A percentile compares a stretch with the other conserved stretches of the same genome.
phyloP scores from a whole-genome alignment of 1,140 invertebrate species.

The Nasonia giraulti region DNA sequence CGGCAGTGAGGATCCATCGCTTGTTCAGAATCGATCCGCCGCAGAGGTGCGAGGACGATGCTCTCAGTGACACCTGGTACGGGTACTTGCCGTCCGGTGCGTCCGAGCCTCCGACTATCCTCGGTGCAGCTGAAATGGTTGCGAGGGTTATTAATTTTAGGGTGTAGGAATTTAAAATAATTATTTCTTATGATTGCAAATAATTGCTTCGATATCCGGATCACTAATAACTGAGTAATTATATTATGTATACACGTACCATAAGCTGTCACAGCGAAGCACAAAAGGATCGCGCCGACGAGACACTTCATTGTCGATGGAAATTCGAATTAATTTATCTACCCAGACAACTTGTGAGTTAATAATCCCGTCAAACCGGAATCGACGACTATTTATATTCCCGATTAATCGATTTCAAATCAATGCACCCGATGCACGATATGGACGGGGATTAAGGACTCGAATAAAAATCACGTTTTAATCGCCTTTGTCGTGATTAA shows the following conservation, averaged over 20 bases:
- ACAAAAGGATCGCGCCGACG: background rate
- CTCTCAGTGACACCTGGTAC: constrained; percentile 71
- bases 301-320: background rate
- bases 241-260: background rate
- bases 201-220: background rate
- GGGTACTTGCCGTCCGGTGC: constrained; percentile 67
- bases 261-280: background rate
- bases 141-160: background rate
- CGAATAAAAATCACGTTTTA: background rate
- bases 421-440: background rate
- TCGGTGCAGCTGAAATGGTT: constrained; percentile 6
- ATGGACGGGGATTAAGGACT: background rate
- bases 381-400: background rate
- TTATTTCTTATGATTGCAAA: background rate
- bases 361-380: background rate
- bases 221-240: too few relatives aligned
- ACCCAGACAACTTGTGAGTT: background rate
- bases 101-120: constrained; percentile 59
- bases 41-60: constrained; percentile 70
- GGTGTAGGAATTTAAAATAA: too few relatives aligned
- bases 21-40: constrained; percentile 74
- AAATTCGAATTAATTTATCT: background rate
- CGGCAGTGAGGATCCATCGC: constrained; percentile 74
- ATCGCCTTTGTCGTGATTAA: background rate
- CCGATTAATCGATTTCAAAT: background rate